These are phyloP conservation scores for Spheniscus humboldti DNA, from an alignment of 2,797 vertebrate genomes.

Conservation along the genomic window DNA sequence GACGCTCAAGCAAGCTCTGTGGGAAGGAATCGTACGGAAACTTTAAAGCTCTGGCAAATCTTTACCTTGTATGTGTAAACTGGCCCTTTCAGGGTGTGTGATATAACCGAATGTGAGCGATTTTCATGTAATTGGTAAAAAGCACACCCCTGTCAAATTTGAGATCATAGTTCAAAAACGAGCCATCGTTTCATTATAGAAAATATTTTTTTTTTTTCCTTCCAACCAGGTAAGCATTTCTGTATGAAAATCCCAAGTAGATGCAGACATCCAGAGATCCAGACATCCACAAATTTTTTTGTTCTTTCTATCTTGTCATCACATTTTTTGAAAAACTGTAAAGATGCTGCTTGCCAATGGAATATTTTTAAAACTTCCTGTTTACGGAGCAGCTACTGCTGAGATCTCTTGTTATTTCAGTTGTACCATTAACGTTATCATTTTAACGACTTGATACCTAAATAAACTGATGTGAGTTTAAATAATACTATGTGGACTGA, in stretches of 20 bases:
- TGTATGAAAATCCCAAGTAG: background rate
- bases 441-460: background rate
- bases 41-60: background rate
- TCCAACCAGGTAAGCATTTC: background rate
- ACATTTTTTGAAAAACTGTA: background rate
- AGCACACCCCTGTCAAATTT: background rate
- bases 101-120: background rate
- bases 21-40: background rate
- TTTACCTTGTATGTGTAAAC: background rate
- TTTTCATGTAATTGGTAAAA: background rate
- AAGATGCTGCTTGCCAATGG: background rate
- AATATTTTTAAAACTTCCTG: background rate
- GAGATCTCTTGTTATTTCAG: background rate
- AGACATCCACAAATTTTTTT: background rate
- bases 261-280: background rate
- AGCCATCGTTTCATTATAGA: background rate
- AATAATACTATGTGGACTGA: background rate
- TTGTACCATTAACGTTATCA: accelerated
- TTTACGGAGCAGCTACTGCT: background rate
- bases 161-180: background rate
- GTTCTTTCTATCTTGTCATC: background rate
- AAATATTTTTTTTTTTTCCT: background rate
- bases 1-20: background rate
- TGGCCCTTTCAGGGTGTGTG: background rate
- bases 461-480: background rate